Evolutionary conservation across 2,797 vertebrate species (phyloP).

Genomic region (Astyanax mexicanus): DNA sequence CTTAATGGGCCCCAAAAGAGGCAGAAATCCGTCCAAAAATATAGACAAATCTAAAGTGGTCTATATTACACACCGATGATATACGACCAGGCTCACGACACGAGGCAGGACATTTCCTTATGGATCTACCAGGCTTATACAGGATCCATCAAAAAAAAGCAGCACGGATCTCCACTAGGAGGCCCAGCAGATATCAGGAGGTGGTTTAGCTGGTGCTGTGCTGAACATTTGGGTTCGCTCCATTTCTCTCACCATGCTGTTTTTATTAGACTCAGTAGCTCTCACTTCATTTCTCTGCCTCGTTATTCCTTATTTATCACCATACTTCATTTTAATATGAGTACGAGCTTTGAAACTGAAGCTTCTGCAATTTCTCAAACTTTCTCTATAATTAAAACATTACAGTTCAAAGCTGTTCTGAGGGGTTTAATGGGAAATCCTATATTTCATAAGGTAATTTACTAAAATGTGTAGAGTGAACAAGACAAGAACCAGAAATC

Average conservation of each 20-base stretch:
- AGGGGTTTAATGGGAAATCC: too few relatives aligned
- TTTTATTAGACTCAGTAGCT: conserved; percentile 36
- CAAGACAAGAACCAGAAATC: too few relatives aligned
- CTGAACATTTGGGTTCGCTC: conserved; percentile 16
- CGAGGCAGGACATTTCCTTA: conserved; percentile 43
- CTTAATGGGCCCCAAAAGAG: conserved; percentile 49
- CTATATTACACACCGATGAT: conserved; percentile 40
- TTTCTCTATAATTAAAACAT: too few relatives aligned
- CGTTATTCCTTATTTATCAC: conserved; percentile 17
- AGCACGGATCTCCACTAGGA: not conserved
- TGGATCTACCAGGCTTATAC: conserved; percentile 41
- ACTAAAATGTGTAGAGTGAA: too few relatives aligned
- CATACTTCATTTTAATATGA: not conserved
- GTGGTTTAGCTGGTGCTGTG: too few relatives aligned
- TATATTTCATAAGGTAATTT: too few relatives aligned
- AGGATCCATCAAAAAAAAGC: conserved; percentile 19
- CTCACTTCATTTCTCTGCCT: conserved; percentile 21
- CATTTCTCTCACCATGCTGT: conserved; percentile 17
- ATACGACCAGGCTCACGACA: conserved; percentile 44
- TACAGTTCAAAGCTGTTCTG: too few relatives aligned
- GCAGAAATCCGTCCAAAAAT: conserved; percentile 47
- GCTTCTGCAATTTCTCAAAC: too few relatives aligned
- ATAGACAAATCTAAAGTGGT: conserved; percentile 51
- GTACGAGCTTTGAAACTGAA: not conserved
- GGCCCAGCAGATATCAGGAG: conserved; percentile 12